A percentile compares a stretch with the other conserved stretches of the same genome.
These are phyloP conservation scores for Ellobium chinense DNA, from an alignment of 2,888 invertebrate species.

Conservation along the genomic window DNA sequence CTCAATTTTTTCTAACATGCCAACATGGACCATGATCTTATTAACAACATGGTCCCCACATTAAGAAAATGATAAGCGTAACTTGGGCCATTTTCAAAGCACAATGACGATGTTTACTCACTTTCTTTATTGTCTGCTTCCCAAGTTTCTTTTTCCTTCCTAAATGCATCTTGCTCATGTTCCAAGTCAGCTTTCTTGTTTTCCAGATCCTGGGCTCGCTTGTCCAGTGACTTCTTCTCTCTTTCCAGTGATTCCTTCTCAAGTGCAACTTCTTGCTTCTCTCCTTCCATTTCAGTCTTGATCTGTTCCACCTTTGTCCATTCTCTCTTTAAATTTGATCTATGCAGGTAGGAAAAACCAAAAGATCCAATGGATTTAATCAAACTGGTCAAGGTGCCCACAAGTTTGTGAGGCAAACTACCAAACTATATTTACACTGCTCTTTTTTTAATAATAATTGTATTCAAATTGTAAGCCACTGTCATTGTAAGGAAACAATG, in stretches of 20 bases:
- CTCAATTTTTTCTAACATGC: no score
- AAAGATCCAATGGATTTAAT: background rate
- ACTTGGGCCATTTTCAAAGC: no score
- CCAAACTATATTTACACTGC: no score
- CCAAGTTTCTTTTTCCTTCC: constrained; percentile 48
- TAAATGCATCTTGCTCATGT: constrained; percentile 51
- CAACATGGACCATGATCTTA: no score
- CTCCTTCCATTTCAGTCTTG: constrained; percentile 39
- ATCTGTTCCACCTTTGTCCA: constrained; percentile 55
- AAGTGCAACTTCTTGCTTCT: constrained; percentile 29
- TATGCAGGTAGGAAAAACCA: constrained; percentile 22
- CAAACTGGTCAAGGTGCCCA: background rate
- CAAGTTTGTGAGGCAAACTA: no score
- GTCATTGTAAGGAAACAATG: no score
- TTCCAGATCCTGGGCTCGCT: constrained; percentile 17
- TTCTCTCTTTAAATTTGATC: constrained; percentile 57
- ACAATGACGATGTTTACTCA: no score
- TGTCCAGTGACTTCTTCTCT: constrained; percentile 17
- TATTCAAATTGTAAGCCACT: no score
- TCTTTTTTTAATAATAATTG: no score
- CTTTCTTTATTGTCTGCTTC: constrained; percentile 49
- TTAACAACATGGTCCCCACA: no score
- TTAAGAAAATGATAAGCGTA: no score
- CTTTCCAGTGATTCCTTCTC: constrained; percentile 2
- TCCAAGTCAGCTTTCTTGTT: constrained; percentile 47